Evolutionary conservation across 2,888 invertebrate species (phyloP).

Genomic region (Drosophila recens): DNA sequence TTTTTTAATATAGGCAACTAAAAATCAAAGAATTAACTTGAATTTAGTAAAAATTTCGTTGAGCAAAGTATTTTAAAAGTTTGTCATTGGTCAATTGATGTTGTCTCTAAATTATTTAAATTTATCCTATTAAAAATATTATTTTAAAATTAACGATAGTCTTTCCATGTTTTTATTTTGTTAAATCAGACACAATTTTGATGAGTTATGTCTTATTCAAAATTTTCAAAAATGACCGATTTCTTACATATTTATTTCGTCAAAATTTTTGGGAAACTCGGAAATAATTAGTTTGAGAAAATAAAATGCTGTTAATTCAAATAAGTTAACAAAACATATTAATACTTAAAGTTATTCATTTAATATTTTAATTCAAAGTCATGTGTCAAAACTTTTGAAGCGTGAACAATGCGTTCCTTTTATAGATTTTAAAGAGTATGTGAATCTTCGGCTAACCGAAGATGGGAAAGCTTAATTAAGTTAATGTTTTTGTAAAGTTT

Average conservation of each 20-base stretch:
- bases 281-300: not conserved
- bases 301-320: not conserved
- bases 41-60: too few relatives aligned
- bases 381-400: not conserved
- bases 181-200: too few relatives aligned
- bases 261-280: not conserved
- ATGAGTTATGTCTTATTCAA: too few relatives aligned
- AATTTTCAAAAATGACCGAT: too few relatives aligned
- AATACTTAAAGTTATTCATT: not conserved
- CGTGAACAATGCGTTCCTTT: not conserved
- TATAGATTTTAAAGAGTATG: conserved; percentile 29
- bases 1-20: not conserved
- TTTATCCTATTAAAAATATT: too few relatives aligned
- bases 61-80: too few relatives aligned
- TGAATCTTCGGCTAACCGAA: conserved; percentile 23
- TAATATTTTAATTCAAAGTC: not conserved
- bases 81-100: too few relatives aligned
- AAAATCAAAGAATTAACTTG: not conserved
- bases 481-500: not conserved
- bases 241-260: too few relatives aligned
- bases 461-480: not conserved
- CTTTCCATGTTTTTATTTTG: too few relatives aligned
- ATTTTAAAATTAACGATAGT: too few relatives aligned
- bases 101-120: too few relatives aligned
- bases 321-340: not conserved